Evolutionary conservation across 2,113 vertebrate genomes (phyloP).

Genomic region (Heterochromis multidens): DNA sequence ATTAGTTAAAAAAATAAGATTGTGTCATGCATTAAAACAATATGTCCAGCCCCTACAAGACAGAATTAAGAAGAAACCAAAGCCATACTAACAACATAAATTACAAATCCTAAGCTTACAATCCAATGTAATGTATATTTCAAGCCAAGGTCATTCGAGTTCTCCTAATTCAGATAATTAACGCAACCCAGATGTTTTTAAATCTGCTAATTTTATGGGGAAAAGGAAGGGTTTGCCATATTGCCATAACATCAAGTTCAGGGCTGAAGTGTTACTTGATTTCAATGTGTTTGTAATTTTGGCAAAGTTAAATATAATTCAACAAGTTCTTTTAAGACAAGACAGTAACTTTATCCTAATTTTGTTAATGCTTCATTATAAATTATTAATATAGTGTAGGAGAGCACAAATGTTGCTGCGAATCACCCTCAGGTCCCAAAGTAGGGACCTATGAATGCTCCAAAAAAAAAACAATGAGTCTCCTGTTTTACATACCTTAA

Average conservation of each 20-base stretch:
- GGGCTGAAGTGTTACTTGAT: neutral
- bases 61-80: neutral
- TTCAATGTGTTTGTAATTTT: neutral
- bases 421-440: neutral
- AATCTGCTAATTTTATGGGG: neutral
- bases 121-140: too few species aligned
- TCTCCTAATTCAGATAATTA: neutral
- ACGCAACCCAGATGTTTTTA: neutral
- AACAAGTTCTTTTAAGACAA: neutral
- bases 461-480: neutral
- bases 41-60: neutral
- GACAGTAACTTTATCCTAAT: neutral
- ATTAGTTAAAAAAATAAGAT: neutral
- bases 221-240: neutral
- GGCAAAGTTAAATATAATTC: neutral
- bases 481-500: neutral
- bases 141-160: too few species aligned
- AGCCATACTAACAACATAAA: neutral
- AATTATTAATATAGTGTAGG: neutral
- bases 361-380: neutral
- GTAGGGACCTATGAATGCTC: fast-evolving
- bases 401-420: neutral
- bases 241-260: neutral
- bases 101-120: neutral
- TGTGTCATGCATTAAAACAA: neutral